Conservation (phyloP, 1,140 invertebrate species). For the Mya arenaria region DNA sequence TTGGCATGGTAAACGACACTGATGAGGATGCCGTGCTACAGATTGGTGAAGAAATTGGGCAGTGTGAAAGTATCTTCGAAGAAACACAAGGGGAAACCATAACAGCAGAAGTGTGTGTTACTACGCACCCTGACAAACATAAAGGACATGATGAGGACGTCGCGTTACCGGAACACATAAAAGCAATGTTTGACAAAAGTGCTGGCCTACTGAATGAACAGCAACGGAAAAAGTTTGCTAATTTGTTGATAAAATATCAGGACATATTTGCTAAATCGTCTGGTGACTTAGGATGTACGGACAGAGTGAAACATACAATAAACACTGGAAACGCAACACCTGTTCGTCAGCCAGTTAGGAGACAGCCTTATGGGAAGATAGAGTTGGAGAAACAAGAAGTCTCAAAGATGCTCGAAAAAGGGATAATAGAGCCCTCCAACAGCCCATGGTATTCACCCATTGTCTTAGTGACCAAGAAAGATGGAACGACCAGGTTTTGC, state of each 20-base stretch:
- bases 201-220: neutral
- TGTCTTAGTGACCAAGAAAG: slow-evolving; percentile 27
- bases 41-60: neutral
- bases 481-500: slow-evolving; percentile 14
- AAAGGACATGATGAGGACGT: neutral
- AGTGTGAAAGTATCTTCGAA: neutral
- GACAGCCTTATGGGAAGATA: neutral
- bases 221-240: neutral
- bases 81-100: neutral
- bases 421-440: neutral
- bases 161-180: neutral
- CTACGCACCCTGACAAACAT: neutral
- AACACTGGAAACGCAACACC: neutral
- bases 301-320: slow-evolving; percentile 12
- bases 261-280: slow-evolving; percentile 37
- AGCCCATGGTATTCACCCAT: slow-evolving; percentile 21
- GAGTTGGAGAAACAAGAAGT: slow-evolving; percentile 7
- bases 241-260: slow-evolving; percentile 37
- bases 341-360: neutral
- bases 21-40: neutral
- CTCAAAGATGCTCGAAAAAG: slow-evolving; percentile 11
- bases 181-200: neutral
- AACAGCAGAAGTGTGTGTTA: neutral
- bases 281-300: slow-evolving; percentile 47
- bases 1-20: slow-evolving; percentile 12